Evolutionary conservation across 2,113 vertebrate species (phyloP).

Genomic region (Daboia siamensis): DNA sequence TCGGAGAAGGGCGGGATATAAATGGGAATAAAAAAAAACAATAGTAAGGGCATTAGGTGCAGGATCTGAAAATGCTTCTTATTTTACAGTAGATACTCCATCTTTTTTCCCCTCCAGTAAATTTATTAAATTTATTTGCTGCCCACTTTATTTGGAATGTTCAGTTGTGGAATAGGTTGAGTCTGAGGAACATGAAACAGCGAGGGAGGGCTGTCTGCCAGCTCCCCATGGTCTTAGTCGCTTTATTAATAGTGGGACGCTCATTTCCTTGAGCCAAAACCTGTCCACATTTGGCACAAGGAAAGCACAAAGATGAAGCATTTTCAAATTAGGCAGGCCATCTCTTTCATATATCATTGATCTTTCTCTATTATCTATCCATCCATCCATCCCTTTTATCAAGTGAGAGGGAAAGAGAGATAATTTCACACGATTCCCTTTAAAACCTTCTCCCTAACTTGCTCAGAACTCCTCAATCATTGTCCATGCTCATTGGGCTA

Average conservation of each 20-base stretch:
- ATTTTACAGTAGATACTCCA: background rate
- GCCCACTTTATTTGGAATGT: background rate
- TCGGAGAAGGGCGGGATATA: too few relatives aligned
- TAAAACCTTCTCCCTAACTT: background rate
- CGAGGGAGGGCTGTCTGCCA: accelerated
- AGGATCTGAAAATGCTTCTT: background rate
- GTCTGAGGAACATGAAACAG: background rate
- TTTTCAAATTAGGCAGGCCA: background rate
- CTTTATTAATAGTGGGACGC: background rate
- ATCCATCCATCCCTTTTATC: background rate
- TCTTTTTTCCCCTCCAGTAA: too few relatives aligned
- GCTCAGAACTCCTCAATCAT: background rate
- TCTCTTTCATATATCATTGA: background rate
- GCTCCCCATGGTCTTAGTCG: background rate
- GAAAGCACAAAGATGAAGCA: background rate
- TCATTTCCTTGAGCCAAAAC: background rate
- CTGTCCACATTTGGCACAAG: background rate
- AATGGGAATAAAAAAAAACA: too few relatives aligned
- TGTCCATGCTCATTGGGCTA: background rate
- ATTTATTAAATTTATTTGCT: background rate
- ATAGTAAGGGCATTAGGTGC: background rate
- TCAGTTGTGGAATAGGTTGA: background rate
- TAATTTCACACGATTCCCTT: background rate
- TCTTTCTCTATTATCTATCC: too few relatives aligned
- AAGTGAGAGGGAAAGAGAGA: background rate